phyloP scores from a whole-genome alignment of 2,113 vertebrate species.

The Eudyptes chrysolophus region DNA sequence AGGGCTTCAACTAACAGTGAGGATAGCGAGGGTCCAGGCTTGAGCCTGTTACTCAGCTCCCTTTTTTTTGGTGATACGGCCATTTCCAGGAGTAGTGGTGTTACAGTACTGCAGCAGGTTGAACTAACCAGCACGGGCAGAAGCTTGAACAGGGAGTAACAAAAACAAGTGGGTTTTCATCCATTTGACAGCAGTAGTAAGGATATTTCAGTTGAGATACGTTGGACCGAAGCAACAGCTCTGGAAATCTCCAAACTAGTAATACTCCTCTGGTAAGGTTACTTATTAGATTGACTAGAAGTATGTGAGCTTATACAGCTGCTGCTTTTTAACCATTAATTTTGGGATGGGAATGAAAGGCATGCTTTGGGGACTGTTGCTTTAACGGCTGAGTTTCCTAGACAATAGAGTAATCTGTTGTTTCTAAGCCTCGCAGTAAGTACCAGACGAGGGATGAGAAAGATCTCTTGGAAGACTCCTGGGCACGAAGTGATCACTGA shows the following conservation, averaged over 20 bases:
- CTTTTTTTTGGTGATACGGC: accelerated
- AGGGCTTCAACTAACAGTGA: neutral
- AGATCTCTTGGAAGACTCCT: neutral
- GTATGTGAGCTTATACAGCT: neutral
- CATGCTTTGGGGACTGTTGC: neutral
- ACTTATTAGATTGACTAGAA: neutral
- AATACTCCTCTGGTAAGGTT: neutral
- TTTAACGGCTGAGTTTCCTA: neutral
- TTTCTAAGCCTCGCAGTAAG: neutral
- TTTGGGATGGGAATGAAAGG: neutral
- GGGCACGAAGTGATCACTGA: neutral
- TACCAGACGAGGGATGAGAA: neutral
- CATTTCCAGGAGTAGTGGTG: neutral
- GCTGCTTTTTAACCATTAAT: neutral
- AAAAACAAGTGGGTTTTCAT: neutral
- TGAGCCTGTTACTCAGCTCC: too few species aligned
- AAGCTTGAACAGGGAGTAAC: neutral
- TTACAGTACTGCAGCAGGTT: neutral
- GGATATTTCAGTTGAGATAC: neutral
- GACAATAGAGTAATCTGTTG: neutral
- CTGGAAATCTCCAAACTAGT: neutral
- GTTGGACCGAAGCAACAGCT: neutral
- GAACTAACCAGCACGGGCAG: neutral
- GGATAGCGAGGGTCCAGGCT: neutral
- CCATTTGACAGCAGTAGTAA: neutral